Conservation (phyloP, 2,797 vertebrate species). For the Cottoperca gobio region DNA sequence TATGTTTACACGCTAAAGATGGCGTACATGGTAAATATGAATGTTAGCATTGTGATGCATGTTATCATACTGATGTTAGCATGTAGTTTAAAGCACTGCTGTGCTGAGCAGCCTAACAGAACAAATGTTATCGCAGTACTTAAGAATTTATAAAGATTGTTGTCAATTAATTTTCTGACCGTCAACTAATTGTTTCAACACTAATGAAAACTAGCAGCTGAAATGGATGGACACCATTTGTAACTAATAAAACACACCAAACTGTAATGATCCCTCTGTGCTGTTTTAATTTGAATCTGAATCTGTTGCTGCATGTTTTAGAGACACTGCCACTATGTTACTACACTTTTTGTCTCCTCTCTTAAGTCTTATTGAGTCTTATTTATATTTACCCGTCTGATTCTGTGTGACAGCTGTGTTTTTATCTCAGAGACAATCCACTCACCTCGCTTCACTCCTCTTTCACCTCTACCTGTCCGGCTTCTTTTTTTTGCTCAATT, state of each 20-base stretch:
- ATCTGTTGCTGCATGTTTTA: accelerated
- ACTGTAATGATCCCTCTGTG: not conserved
- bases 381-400: constrained; percentile 19
- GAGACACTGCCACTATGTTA: not conserved
- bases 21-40: not conserved
- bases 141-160: not conserved
- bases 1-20: not conserved
- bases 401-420: not conserved
- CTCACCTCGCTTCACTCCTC: not conserved
- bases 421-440: not conserved
- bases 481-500: constrained; percentile 8
- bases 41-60: not conserved
- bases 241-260: not conserved
- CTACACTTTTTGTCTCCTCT: not conserved
- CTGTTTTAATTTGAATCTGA: not conserved
- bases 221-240: not conserved
- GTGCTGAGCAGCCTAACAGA: not conserved
- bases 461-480: constrained; percentile 35
- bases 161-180: not conserved
- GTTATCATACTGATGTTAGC: not conserved
- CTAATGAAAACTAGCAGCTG: not conserved
- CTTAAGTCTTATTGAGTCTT: constrained; percentile 9
- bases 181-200: not conserved
- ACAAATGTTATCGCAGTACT: not conserved
- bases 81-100: too few relatives aligned